A percentile compares a stretch with the other conserved stretches of the same genome.
Conservation (phyloP, 2,797 vertebrate genomes). For the Cryptoprocta ferox region DNA sequence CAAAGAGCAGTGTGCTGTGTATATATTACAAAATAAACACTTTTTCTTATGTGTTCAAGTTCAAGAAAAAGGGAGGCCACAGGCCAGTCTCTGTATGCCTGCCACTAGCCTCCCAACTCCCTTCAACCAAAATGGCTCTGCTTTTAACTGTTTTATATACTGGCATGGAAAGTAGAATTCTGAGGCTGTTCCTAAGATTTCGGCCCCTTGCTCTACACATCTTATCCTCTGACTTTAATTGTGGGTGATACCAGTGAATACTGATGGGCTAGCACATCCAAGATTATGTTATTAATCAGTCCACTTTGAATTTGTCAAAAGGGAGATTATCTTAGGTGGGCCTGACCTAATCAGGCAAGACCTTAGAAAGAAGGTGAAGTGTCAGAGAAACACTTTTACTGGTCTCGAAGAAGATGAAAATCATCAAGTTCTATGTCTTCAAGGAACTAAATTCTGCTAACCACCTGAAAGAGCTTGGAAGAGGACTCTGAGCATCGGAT, state of each 20-base stretch:
- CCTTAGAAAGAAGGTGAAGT: not conserved
- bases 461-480: not conserved
- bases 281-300: not conserved
- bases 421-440: not conserved
- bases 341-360: not conserved
- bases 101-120: not conserved
- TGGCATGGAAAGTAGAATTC: not conserved
- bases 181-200: not conserved
- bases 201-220: not conserved
- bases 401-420: not conserved
- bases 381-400: not conserved
- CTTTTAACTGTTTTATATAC: not conserved
- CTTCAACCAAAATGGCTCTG: not conserved
- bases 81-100: not conserved
- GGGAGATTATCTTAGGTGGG: not conserved
- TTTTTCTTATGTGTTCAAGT: not conserved
- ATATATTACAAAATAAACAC: not conserved
- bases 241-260: not conserved
- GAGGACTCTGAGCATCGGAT: not conserved
- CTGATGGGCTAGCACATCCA: not conserved
- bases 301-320: not conserved
- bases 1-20: not conserved
- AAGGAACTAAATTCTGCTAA: conserved; percentile 21
- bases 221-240: not conserved
- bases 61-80: not conserved